Evolutionary conservation across 2,113 vertebrate species (phyloP).

Genomic region (Pelodiscus sinensis): DNA sequence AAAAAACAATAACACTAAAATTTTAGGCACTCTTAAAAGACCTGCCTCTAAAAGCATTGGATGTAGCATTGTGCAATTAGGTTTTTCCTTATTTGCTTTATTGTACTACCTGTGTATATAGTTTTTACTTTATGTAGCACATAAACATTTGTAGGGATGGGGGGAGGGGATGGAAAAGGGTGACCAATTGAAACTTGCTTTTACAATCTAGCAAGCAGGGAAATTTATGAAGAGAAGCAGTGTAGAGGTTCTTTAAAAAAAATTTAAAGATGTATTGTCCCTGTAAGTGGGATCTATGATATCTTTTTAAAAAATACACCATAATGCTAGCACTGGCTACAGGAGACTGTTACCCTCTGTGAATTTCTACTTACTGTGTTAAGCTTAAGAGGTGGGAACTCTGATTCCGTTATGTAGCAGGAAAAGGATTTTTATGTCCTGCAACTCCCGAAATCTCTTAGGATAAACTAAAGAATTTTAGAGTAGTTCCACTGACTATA

Average conservation of each 20-base stretch:
- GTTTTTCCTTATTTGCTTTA: slow-evolving; percentile 94
- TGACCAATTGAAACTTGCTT: slow-evolving; percentile 64
- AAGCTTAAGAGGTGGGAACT: slow-evolving; percentile 64
- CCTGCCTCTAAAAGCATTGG: slow-evolving; percentile 93
- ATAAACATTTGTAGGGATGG: slow-evolving; percentile 80
- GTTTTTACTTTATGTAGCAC: slow-evolving; percentile 95
- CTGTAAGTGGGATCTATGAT: slow-evolving; percentile 64
- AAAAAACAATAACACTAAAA: slow-evolving; percentile 89
- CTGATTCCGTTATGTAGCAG: slow-evolving; percentile 58
- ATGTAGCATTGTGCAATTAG: slow-evolving; percentile 99
- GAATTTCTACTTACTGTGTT: slow-evolving; percentile 30
- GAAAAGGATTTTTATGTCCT: slow-evolving; percentile 15
- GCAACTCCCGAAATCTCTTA: neutral
- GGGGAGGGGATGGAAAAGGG: slow-evolving; percentile 55
- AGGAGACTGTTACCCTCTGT: slow-evolving; percentile 42
- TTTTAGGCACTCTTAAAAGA: slow-evolving; percentile 91
- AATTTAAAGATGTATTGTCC: slow-evolving; percentile 83
- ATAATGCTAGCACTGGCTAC: slow-evolving; percentile 45
- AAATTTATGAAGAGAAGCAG: slow-evolving; percentile 86
- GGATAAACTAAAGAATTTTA: neutral
- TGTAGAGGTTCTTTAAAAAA: slow-evolving; percentile 74
- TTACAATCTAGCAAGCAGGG: slow-evolving; percentile 72
- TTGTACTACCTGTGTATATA: slow-evolving; percentile 98
- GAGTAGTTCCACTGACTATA: neutral
- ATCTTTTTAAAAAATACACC: neutral